Conservation (phyloP, 2,113 vertebrate species). For the Argyrosomus japonicus region DNA sequence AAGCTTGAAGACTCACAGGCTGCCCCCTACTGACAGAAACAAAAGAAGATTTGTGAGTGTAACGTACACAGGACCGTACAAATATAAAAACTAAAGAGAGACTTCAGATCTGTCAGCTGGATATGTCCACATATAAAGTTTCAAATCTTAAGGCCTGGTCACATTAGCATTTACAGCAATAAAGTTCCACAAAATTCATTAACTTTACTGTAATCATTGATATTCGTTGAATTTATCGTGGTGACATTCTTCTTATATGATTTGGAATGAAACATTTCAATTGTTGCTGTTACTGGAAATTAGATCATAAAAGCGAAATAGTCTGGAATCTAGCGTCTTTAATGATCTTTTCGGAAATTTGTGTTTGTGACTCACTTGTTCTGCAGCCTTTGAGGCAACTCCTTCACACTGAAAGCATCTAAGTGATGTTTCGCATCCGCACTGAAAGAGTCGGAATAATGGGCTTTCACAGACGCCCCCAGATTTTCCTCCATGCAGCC, state of each 20-base stretch:
- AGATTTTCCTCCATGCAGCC: constrained; percentile 36
- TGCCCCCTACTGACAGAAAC: constrained; percentile 59
- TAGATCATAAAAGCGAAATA: not conserved
- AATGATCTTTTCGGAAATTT: not conserved
- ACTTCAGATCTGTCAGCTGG: not conserved
- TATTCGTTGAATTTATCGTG: not conserved
- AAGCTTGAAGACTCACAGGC: constrained; percentile 26
- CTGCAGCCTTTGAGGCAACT: constrained; percentile 32
- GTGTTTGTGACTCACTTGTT: constrained; percentile 62
- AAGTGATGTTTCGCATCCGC: not conserved
- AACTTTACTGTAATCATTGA: not conserved
- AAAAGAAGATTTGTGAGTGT: not conserved
- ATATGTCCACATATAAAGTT: not conserved
- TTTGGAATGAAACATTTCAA: not conserved
- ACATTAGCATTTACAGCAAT: not conserved
- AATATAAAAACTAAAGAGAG: not conserved
- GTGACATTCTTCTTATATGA: too few relatives aligned
- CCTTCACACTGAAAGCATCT: not conserved
- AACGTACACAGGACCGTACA: not conserved
- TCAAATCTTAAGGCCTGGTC: not conserved
- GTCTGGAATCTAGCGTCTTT: not conserved
- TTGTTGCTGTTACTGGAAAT: constrained; percentile 4
- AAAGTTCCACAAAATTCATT: not conserved
- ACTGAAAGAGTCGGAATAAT: constrained; percentile 22
- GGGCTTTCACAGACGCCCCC: constrained; percentile 37